Percentiles rank a stretch among this genome's conserved stretches.
Evolutionary conservation across 2,797 vertebrate species (phyloP).

Genomic region (Acanthurus tractus): DNA sequence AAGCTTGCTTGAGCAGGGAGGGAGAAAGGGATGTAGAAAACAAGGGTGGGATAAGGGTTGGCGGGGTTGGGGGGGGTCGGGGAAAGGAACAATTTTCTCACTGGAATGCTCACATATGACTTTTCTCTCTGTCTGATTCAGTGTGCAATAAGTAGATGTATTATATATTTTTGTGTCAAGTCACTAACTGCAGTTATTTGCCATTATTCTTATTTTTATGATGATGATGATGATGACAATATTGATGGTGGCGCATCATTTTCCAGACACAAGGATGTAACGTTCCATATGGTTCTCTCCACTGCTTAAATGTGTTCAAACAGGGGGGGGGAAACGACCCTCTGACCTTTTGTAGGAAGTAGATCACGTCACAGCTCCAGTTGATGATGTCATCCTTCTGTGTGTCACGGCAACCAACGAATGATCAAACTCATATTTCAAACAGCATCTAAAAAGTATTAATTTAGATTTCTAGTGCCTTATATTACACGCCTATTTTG

Average conservation of each 20-base stretch:
- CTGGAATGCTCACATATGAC: constrained; percentile 93
- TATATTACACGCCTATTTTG: constrained; percentile 98
- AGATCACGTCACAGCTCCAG: constrained; percentile 56
- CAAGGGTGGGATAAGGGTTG: neutral
- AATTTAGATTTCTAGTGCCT: constrained; percentile 99
- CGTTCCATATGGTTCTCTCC: constrained; percentile 42
- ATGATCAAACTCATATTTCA: constrained; percentile 77
- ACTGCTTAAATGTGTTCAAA: constrained; percentile 53
- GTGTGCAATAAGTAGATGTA: constrained; percentile 96
- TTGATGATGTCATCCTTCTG: constrained; percentile 74
- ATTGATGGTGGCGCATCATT: constrained; percentile 51
- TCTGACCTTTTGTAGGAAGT: constrained; percentile 48
- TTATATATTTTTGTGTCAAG: constrained; percentile 86
- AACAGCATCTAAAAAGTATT: constrained; percentile 84
- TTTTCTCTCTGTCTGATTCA: constrained; percentile 86
- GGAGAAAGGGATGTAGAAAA: constrained; percentile 72
- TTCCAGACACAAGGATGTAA: constrained; percentile 70
- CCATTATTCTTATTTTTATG: constrained; percentile 57
- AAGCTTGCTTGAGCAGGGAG: constrained; percentile 80
- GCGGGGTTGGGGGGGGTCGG: neutral
- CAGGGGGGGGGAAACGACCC: constrained; percentile 39
- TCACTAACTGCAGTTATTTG: constrained; percentile 82
- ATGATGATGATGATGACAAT: constrained; percentile 43
- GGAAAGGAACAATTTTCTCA: constrained; percentile 69
- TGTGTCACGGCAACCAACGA: constrained; percentile 70